phyloP scores from a whole-genome alignment of 2,113 vertebrate genomes.

The Pitta sordida region DNA sequence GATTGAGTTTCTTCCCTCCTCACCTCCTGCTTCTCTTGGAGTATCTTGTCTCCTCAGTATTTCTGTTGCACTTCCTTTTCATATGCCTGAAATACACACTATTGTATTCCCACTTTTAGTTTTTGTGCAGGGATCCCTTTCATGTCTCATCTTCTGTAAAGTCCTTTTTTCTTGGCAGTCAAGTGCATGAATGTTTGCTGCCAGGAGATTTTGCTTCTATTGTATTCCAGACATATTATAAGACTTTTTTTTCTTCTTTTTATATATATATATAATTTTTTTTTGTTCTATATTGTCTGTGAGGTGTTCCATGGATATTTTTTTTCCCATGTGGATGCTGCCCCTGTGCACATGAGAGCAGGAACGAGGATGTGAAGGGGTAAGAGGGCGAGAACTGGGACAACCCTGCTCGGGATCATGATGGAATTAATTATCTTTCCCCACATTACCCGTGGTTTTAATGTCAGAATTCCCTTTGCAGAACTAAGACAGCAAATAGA shows the following conservation, averaged over 20 bases:
- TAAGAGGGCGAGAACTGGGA: neutral
- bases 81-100: conserved; percentile 75
- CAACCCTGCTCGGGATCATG: rapidly evolving
- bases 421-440: neutral
- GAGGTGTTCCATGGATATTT: conserved; percentile 18
- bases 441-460: rapidly evolving
- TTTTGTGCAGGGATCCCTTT: conserved; percentile 75
- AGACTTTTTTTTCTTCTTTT: neutral
- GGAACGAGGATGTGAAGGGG: rapidly evolving
- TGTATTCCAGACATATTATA: conserved; percentile 66
- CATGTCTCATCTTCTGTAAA: conserved; percentile 73
- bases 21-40: conserved; percentile 46
- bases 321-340: conserved; percentile 23
- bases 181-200: conserved; percentile 73
- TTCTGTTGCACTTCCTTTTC: conserved; percentile 66
- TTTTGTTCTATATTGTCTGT: conserved; percentile 59
- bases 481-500: neutral
- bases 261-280: neutral
- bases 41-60: conserved; percentile 72
- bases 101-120: conserved; percentile 75
- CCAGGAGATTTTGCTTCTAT: conserved; percentile 70
- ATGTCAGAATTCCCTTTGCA: neutral
- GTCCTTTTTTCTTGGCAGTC: conserved; percentile 77
- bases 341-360: neutral
- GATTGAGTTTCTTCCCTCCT: conserved; percentile 66